Evolutionary conservation across 2,888 invertebrate genomes (phyloP).

Genomic region (Nemotelus pantherinus): DNA sequence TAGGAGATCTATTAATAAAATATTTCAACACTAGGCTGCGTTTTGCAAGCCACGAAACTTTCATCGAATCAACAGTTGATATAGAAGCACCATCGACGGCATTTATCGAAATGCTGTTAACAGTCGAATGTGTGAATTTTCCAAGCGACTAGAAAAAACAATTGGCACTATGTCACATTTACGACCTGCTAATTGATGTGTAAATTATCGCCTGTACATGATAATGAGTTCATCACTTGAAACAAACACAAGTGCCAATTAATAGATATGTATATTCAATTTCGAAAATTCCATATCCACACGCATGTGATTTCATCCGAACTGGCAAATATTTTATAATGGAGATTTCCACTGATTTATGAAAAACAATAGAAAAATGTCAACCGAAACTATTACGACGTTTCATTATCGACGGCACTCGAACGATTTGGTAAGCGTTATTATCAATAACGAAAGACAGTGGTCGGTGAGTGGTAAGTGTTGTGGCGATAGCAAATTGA

Average conservation of each 20-base stretch:
- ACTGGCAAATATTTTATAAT: background rate
- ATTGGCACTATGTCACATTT: background rate
- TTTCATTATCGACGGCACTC: no score
- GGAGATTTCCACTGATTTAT: constrained; percentile 4
- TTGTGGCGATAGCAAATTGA: no score
- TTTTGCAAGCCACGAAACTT: no score
- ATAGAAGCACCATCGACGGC: no score
- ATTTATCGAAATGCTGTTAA: background rate
- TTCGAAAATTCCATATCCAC: background rate
- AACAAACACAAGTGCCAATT: background rate
- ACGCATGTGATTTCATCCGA: background rate
- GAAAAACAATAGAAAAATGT: background rate
- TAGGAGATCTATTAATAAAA: no score
- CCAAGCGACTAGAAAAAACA: background rate
- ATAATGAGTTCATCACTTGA: background rate
- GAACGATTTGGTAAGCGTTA: no score
- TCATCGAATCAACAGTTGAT: no score
- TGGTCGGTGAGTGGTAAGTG: no score
- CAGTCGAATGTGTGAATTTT: background rate
- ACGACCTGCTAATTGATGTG: background rate
- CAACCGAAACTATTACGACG: background rate
- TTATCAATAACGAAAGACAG: no score
- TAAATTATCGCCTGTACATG: background rate
- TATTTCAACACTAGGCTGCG: no score
- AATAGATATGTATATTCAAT: background rate